phyloP scores from a whole-genome alignment of 2,113 vertebrate genomes.

The Vidua macroura region DNA sequence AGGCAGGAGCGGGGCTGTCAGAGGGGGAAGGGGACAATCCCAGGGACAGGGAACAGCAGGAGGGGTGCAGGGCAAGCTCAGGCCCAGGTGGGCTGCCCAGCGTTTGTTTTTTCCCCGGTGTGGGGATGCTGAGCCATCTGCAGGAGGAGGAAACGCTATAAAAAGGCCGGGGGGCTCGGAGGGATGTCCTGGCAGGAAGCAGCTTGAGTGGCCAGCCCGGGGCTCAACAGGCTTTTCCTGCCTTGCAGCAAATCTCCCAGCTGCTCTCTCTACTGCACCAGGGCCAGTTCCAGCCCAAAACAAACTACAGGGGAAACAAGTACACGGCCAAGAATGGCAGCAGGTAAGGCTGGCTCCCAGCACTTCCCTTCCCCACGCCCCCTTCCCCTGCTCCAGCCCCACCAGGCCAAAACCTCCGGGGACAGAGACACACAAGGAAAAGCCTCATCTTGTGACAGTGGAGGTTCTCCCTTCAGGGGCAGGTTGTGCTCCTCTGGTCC shows the following conservation, averaged over 20 bases:
- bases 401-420: not conserved
- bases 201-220: conserved; percentile 63
- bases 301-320: conserved; percentile 90
- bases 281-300: conserved; percentile 87
- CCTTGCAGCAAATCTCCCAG: conserved; percentile 93
- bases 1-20: not conserved
- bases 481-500: not conserved
- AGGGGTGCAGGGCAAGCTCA: not conserved
- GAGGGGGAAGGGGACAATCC: not conserved
- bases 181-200: conserved; percentile 78
- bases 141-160: conserved; percentile 73
- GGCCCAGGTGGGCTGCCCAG: not conserved
- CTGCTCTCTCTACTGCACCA: conserved; percentile 92
- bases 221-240: conserved; percentile 73
- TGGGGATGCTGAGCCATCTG: conserved; percentile 64
- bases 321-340: conserved; percentile 79
- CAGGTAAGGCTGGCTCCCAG: conserved; percentile 66
- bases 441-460: not conserved
- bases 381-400: not conserved
- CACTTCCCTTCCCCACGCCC: not conserved
- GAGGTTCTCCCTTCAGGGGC: not conserved
- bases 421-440: not conserved
- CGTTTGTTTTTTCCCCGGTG: not conserved
- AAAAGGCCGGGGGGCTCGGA: conserved; percentile 56
- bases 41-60: not conserved